Base-by-base conservation (phyloP, 2,113 vertebrate species). In the Seriola quinqueradiata region DNA sequence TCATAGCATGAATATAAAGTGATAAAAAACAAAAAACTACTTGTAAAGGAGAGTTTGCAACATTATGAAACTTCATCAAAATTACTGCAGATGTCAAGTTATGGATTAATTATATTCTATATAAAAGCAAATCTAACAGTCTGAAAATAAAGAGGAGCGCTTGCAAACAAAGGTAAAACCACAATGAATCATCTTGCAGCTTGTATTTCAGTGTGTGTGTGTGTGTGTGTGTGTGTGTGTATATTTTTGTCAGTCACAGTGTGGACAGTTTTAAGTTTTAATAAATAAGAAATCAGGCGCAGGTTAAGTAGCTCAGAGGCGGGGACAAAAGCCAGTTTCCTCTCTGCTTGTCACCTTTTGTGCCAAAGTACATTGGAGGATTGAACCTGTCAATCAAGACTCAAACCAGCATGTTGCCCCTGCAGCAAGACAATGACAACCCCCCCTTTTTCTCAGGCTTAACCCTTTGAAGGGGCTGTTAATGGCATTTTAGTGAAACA, bases 311-410 rank as follows among this genome's bases (percentile, higher is more conserved):
- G 95, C 95, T 91, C 93, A 94, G 94, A 95, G 94, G 94, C 91
- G 90, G 87, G 93, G 91, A 96, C 96, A 97, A 96, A 95, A 96
- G 93, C 89, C 92, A 92, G 96, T 97, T 97, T 97, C 96, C 97
- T 96, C 95, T 96, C 95, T 93, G 93, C 96, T 96, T 96, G 95
- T 97, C 93, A 85, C 88, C 95, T 95, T 97, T 97, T 98, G 96
- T 97, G 95, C 90, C 89, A 93, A 94, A 90, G 94, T 90, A 93
- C 94, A 93, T 95, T 96, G 95, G 96, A 96, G 89, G 94, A 96
- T 95, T 95, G 95, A 95, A 95, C 94, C 97, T 96, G 96, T 96
- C 97, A 97, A 93, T 97, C 96, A 97, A 92, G 93, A 91, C 94
- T 93, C 88, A 69, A 93, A 96, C 94, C 95, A 94, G 95, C 91